Evolutionary conservation across 2,888 invertebrate genomes (phyloP).

Genomic region (Hypena proboscidalis): DNA sequence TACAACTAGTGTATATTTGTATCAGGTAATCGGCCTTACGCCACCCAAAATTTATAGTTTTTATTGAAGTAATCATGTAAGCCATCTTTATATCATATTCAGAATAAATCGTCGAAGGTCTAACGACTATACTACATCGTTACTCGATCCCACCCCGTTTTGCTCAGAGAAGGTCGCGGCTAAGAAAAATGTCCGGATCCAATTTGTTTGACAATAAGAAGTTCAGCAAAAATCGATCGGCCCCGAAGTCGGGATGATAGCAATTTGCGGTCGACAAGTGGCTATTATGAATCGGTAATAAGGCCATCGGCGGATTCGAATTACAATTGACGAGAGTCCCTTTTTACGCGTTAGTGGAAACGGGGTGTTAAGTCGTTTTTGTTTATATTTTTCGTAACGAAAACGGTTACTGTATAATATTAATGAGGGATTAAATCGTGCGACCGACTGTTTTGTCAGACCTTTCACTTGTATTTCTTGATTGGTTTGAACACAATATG

Average conservation of each 20-base stretch:
- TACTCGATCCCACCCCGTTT: conserved; percentile 20
- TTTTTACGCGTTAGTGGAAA: conserved; percentile 18
- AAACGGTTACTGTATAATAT: background rate
- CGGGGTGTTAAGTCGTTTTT: background rate
- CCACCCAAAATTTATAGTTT: no score
- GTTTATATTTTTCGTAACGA: background rate
- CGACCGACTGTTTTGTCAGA: no score
- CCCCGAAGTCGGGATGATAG: conserved; percentile 36
- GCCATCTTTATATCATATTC: no score
- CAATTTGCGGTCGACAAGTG: conserved; percentile 43
- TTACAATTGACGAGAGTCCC: conserved; percentile 37
- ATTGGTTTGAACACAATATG: no score
- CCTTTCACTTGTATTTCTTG: no score
- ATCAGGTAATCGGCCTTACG: no score
- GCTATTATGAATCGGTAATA: conserved; percentile 44
- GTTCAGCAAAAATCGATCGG: conserved; percentile 38
- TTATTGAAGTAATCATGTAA: no score
- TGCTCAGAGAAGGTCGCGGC: conserved; percentile 24
- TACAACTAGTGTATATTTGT: no score
- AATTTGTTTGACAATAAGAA: conserved; percentile 47
- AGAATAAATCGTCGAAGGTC: background rate
- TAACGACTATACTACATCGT: conserved; percentile 9
- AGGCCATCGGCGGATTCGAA: conserved; percentile 32
- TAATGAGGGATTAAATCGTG: no score
- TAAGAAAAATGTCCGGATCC: conserved; percentile 38